Conservation (phyloP, 2,113 vertebrate genomes). For the Aegotheles bennettii region DNA sequence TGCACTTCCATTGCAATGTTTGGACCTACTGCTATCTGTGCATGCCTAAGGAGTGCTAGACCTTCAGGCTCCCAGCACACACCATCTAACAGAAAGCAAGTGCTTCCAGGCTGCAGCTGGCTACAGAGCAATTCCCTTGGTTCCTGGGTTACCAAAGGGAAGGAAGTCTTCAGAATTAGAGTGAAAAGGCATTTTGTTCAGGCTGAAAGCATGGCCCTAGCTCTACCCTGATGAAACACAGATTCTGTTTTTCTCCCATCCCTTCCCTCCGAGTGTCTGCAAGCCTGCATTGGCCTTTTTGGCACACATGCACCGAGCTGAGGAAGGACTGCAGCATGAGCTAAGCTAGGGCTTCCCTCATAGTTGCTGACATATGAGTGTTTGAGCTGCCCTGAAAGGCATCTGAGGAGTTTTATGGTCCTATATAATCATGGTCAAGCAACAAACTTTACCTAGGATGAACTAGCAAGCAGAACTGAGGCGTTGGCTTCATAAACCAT, state of each 20-base stretch:
- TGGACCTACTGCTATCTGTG: neutral
- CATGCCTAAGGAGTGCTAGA: neutral
- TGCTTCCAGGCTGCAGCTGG: neutral
- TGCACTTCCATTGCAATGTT: neutral
- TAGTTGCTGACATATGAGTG: neutral
- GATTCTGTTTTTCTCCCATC: neutral
- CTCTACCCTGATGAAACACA: neutral
- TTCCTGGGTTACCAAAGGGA: neutral
- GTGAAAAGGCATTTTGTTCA: neutral
- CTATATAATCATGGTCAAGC: neutral
- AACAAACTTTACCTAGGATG: neutral
- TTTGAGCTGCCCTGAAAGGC: neutral
- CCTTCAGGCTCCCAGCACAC: neutral
- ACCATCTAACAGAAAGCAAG: neutral
- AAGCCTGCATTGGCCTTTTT: neutral
- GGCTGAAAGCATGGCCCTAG: neutral
- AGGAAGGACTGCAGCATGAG: neutral
- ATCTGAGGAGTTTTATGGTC: neutral
- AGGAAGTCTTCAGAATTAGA: neutral
- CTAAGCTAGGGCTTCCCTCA: neutral
- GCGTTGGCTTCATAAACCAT: neutral
- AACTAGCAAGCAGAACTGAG: neutral
- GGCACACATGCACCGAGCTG: accelerated
- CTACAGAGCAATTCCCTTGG: neutral
- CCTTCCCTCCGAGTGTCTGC: neutral